A percentile compares a stretch with the other conserved stretches of the same genome.
These are phyloP conservation scores for Hydrolagus affinis DNA, from an alignment of 2,113 vertebrate genomes.

Conservation along the genomic window DNA sequence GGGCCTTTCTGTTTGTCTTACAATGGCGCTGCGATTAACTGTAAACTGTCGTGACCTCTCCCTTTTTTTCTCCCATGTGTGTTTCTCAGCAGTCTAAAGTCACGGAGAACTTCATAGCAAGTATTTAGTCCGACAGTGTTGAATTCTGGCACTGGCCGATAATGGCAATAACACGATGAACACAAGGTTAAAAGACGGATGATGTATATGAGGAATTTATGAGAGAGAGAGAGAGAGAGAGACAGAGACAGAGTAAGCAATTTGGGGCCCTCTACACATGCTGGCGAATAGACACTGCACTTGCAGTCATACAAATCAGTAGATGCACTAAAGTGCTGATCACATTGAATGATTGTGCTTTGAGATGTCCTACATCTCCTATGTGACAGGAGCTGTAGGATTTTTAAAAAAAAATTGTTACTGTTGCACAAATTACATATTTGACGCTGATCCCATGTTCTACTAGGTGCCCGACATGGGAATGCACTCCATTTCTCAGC, in stretches of 20 bases:
- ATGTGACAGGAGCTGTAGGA: too few species aligned
- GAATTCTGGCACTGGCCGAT: constrained; percentile 50
- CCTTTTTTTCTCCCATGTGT: constrained; percentile 37
- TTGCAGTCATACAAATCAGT: not conserved
- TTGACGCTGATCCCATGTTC: too few species aligned
- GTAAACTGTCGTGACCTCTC: constrained; percentile 41
- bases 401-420: too few species aligned
- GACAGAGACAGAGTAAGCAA: too few species aligned
- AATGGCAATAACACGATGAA: constrained; percentile 48
- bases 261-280: not conserved
- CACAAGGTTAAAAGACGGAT: constrained; percentile 41
- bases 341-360: not conserved
- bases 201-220: constrained; percentile 54
- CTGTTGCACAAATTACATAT: too few species aligned
- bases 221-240: constrained; percentile 12
- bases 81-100: not conserved
- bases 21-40: constrained; percentile 41
- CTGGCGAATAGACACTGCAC: not conserved
- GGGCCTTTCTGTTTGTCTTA: constrained; percentile 35
- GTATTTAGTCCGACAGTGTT: constrained; percentile 45
- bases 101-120: constrained; percentile 47
- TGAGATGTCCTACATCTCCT: not conserved
- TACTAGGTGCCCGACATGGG: too few species aligned
- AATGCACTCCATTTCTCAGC: too few species aligned
- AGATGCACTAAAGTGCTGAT: not conserved